Conservation (phyloP, 1,140 invertebrate species). For the Sminthurides bifidus region DNA sequence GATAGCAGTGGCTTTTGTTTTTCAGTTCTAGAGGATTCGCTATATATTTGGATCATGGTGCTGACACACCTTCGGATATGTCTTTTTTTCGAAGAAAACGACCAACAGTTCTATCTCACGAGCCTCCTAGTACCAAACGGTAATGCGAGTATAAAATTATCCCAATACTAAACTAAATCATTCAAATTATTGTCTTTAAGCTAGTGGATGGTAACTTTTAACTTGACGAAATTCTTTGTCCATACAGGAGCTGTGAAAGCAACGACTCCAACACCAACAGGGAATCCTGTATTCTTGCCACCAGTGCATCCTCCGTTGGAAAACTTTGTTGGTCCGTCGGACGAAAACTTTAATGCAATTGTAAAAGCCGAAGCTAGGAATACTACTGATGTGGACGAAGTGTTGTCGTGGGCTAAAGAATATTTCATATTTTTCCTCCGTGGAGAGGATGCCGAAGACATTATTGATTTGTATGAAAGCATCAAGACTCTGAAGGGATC, state of each 20-base stretch:
- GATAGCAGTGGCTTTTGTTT: no score
- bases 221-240: background rate
- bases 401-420: conserved; percentile 17
- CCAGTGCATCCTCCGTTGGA: no score
- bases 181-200: no score
- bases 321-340: conserved; percentile 17
- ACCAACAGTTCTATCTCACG: conserved; percentile 2
- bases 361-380: conserved; percentile 7
- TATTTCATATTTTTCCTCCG: conserved; percentile 18
- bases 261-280: background rate
- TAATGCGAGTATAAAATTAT: conserved; percentile 2
- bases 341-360: conserved; percentile 8
- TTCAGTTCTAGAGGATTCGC: no score
- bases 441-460: conserved; percentile 21
- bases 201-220: background rate
- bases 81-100: conserved; percentile 20
- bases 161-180: no score
- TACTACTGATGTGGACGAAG: conserved; percentile 12
- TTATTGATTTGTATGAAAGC: conserved; percentile 17
- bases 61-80: conserved; percentile 8
- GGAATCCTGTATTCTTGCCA: background rate
- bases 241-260: background rate
- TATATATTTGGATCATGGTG: conserved; percentile 23
- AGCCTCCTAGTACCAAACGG: conserved; percentile 12
- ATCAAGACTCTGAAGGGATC: background rate